A percentile compares a stretch with the other conserved stretches of the same genome.
phyloP scores from a whole-genome alignment of 2,797 vertebrate genomes.

The Adelosebastes latens region DNA sequence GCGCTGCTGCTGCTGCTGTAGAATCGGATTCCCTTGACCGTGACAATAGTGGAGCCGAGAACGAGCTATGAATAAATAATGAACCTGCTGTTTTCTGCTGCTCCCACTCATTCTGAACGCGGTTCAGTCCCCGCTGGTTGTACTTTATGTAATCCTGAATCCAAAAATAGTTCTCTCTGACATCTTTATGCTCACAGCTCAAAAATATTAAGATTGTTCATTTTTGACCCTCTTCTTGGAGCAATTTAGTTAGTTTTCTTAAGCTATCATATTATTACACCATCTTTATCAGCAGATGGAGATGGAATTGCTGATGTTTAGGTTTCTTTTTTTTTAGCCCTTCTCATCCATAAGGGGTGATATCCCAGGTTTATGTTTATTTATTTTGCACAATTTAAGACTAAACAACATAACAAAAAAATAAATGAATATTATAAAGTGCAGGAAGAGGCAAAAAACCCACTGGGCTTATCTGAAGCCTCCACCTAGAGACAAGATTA shows the following conservation, averaged over 20 bases:
- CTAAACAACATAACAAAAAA: too few species aligned
- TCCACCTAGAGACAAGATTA: too few species aligned
- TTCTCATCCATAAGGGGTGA: background rate
- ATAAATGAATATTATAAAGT: too few species aligned
- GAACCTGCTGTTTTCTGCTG: slow-evolving; percentile 53
- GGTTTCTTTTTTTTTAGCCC: background rate
- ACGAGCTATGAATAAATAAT: slow-evolving; percentile 71
- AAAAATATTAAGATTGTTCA: background rate
- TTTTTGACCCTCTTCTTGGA: background rate
- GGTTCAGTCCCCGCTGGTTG: background rate
- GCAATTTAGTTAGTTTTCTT: background rate
- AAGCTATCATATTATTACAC: background rate
- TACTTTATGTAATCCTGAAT: slow-evolving; percentile 45
- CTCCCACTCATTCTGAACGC: slow-evolving; percentile 50
- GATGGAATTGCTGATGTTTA: background rate
- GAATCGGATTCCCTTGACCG: slow-evolving; percentile 78
- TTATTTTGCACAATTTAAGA: too few species aligned
- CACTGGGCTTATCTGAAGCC: too few species aligned
- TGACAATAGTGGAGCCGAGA: slow-evolving; percentile 53
- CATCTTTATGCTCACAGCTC: slow-evolving; percentile 11
- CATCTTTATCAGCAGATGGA: background rate
- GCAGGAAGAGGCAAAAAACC: too few species aligned
- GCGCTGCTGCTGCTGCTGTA: slow-evolving; percentile 22
- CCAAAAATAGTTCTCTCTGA: slow-evolving; percentile 36
- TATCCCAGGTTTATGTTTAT: too few species aligned